A percentile compares a stretch with the other conserved stretches of the same genome.
Evolutionary conservation across 2,113 vertebrate genomes (phyloP).

Genomic region (Narcine bancroftii): DNA sequence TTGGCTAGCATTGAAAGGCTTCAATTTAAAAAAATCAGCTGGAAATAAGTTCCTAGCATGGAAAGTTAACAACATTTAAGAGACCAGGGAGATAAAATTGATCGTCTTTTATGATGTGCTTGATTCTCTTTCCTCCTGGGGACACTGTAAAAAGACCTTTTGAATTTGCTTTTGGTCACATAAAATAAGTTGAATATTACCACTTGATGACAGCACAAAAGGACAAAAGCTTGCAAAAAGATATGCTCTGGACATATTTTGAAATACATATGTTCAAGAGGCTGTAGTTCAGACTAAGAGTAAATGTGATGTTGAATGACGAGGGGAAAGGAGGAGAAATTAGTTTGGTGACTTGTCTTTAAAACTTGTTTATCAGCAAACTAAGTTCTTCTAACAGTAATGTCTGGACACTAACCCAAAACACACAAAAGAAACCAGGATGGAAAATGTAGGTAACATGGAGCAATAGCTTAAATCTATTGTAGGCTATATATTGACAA

Average conservation of each 20-base stretch:
- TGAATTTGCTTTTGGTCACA: neutral
- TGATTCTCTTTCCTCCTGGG: neutral
- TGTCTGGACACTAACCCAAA: no score
- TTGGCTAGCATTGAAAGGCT: neutral
- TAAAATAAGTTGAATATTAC: neutral
- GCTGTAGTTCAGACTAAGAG: neutral
- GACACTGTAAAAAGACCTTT: neutral
- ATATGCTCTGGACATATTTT: neutral
- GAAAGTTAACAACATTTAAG: neutral
- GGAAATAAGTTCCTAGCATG: neutral
- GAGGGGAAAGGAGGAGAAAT: neutral
- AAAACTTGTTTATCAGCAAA: neutral
- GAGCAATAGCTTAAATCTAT: no score
- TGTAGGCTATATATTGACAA: no score
- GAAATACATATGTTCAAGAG: neutral
- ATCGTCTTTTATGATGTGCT: neutral
- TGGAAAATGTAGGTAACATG: no score
- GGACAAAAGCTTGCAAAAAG: neutral
- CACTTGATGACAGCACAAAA: neutral
- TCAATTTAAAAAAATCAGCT: neutral
- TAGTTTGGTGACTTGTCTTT: neutral
- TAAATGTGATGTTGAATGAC: neutral
- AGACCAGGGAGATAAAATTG: neutral
- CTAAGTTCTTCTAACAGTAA: neutral
- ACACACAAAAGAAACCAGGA: no score